These are phyloP conservation scores for Macrostomum lignano DNA, from an alignment of 1,140 invertebrate genomes.

Conservation along the genomic window DNA sequence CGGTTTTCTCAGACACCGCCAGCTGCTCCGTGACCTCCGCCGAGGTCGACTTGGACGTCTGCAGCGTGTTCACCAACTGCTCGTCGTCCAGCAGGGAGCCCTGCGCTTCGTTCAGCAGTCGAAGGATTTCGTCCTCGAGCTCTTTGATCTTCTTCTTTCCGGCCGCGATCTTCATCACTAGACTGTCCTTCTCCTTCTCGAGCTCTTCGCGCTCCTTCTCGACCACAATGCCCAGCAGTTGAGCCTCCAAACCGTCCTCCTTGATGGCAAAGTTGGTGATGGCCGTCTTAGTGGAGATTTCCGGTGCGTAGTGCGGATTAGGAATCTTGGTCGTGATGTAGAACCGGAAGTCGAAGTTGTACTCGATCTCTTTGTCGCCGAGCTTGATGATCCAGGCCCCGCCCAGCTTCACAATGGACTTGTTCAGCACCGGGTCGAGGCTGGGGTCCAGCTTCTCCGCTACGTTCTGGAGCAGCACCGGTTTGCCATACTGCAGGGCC, in stretches of 20 bases:
- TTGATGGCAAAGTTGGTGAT: conserved; percentile 35
- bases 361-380: conserved; percentile 26
- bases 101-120: conserved; percentile 37
- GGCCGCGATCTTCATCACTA: conserved; percentile 24
- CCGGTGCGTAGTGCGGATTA: conserved; percentile 28
- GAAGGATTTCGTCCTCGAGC: conserved; percentile 29
- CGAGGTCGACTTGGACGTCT: conserved; percentile 28
- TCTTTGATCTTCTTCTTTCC: conserved; percentile 28
- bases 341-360: conserved; percentile 24
- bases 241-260: conserved; percentile 39
- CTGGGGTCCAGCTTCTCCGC: conserved; percentile 26
- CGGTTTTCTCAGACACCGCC: conserved; percentile 40
- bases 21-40: conserved; percentile 30
- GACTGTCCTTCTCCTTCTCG: conserved; percentile 27
- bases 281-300: conserved; percentile 26
- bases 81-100: conserved; percentile 30
- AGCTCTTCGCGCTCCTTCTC: conserved; percentile 28
- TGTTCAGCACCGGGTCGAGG: conserved; percentile 22
- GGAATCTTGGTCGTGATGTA: conserved; percentile 29
- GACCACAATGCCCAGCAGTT: conserved; percentile 29
- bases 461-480: conserved; percentile 28
- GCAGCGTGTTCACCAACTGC: conserved; percentile 26
- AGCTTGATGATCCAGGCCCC: conserved; percentile 20
- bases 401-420: conserved; percentile 24
- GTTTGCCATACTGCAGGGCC: conserved; percentile 31